Evolutionary conservation across 2,888 invertebrate species (phyloP), one percentile per base, ranked within the genome.

Genomic region (Nemotelus pantherinus): DNA sequence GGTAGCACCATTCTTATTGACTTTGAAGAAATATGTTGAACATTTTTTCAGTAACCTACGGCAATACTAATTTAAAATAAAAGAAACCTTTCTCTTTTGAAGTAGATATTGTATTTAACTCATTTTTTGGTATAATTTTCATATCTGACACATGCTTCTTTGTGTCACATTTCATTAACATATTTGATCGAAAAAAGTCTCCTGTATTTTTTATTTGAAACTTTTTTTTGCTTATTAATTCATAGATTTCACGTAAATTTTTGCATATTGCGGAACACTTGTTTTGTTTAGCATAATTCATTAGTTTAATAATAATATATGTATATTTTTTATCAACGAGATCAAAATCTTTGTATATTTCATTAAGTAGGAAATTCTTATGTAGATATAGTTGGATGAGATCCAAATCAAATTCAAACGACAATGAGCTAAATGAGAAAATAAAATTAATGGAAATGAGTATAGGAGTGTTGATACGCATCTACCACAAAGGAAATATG

Each of bases 51-150:
- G 5, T 50, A 50, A 5, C 5, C 5, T 50, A 50, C 10, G 10
- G 50, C 50, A 50, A 50, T 50, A 50, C 6, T 25, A 58, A 25
- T 5, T 58, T 7, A 2, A n/a, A 58, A 1, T n/a, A n/a, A 58
- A 58, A 58, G 10, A 58, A 25, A 25, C 0, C 58, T 7, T 50
- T 39, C 10, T 53, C 39, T 41, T 55, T 70, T 70, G 45, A 70
- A 68, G 10, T 72, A 71, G 43, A 57, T 72, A 72, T 72, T 74
- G 60, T 74, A 74, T 74, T 74, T 45, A 74, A 74, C 74, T 74
- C 60, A 74, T 63, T 74, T 72, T 25, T 47, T 7, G 63, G 39
- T 41, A 70, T 70, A 63, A 48, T 48, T 47, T 63, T 63, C 60
- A 63, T 74, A 48, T 63, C 60, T 63, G 63, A 74, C 74, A 74